A percentile compares a stretch with the other conserved stretches of the same genome.
Conservation (phyloP, 1,140 invertebrate genomes). For the Pseudoatta argentina region DNA sequence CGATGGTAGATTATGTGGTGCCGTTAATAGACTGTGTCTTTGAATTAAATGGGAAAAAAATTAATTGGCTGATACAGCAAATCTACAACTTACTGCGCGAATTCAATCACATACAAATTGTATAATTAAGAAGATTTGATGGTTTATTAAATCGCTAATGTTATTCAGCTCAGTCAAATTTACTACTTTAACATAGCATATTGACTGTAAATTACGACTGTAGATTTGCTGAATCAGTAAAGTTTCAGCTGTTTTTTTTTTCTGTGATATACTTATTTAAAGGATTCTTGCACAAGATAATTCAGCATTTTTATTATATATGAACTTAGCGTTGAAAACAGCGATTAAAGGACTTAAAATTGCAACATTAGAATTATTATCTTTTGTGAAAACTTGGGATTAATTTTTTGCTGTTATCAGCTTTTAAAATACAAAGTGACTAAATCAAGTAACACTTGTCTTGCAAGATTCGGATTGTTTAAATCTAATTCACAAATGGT, state of each 20-base stretch:
- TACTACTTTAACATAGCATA: no score
- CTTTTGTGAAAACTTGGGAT: background rate
- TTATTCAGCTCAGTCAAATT: no score
- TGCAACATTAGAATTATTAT: background rate
- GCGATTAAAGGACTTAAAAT: background rate
- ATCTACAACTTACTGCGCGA: no score
- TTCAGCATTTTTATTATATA: background rate
- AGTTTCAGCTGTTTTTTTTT: no score
- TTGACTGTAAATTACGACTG: no score
- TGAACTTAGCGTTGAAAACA: background rate
- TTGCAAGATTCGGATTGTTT: background rate
- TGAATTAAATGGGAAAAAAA: no score
- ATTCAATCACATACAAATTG: no score
- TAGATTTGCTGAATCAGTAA: no score
- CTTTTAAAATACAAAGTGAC: background rate
- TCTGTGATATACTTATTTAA: background rate
- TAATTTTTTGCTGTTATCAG: background rate
- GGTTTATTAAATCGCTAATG: no score
- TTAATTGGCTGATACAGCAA: no score
- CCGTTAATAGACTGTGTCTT: background rate
- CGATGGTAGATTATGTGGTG: background rate
- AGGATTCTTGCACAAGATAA: background rate
- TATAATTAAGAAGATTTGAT: no score
- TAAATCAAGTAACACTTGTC: background rate
- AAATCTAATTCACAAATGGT: background rate